Base-by-base conservation (phyloP, 2,797 vertebrate genomes). In the Amphiprion clarkii region DNA sequence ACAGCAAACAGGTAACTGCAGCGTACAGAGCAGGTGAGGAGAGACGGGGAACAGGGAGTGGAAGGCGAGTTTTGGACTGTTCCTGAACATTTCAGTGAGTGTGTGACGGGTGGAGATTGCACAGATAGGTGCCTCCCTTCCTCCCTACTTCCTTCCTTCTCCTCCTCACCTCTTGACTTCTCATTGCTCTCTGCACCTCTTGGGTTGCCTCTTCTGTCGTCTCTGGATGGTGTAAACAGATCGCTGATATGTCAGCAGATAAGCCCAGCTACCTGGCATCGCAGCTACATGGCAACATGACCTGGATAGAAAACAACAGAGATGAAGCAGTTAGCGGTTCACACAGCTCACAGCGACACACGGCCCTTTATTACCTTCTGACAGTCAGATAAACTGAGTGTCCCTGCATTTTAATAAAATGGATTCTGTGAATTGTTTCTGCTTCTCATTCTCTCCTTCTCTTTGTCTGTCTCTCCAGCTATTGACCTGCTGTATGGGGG, bases 401-500 rank as follows among this genome's bases (percentile, higher is more conserved):
- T 68, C 5, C 57, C 42, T 53, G 53, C n/a, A 36, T 76, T 62
- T 39, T 7, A 65, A 70, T 64, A 27, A 68, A 72, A 42, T 39
- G 0, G 29, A 39, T 1, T 42, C 6, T 69, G 19, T 51, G 3
- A 31, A 29, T 42, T 51, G 5, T 54, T 13, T 42, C 31, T 14
- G 27, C n/a, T 2, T 39, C n/a, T 8, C 60, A 14, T 7, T 57
- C 17, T 69, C 48, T 57, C 42, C 44, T n/a, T 54, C 3, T 56
- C 42, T 33, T 60, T 44, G 10, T 74, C 27, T 74, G 67, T 65
- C 88, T 71, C 27, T 89, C 33, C 92, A 99, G 98, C 98, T 87
- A 96, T 99, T 78, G 98, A 99, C 93, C 95, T 99, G 92, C 95
- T 97, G 92, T 97, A 99, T 44, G 98, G 98, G 79, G 97, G 97